phyloP scores from a whole-genome alignment of 1,140 invertebrate genomes.

The Pseudomyrmex cubaensis region DNA sequence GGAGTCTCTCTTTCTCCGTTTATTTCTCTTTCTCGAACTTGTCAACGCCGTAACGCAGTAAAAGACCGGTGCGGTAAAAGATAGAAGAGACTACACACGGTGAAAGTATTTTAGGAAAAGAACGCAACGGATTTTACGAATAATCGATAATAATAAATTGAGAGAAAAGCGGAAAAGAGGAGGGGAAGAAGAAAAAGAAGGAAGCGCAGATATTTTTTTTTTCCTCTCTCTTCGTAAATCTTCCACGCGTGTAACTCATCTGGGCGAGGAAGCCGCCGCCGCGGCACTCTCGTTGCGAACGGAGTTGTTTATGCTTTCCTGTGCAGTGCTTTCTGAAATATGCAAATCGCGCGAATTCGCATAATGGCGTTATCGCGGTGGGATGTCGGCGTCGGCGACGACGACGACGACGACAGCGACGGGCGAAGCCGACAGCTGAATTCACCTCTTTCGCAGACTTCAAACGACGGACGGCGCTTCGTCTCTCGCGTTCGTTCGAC shows the following conservation, averaged over 20 bases:
- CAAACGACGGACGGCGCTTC: conserved; percentile 55
- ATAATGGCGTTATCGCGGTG: conserved; percentile 82
- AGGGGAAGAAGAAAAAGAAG: not conserved
- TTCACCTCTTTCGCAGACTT: conserved; percentile 66
- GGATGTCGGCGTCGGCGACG: conserved; percentile 68
- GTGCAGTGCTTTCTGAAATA: conserved; percentile 82
- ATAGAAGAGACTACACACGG: not conserved
- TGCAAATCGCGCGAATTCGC: conserved; percentile 82
- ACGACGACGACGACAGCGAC: conserved; percentile 56
- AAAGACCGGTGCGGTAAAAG: conserved; percentile 44
- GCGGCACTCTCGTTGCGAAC: conserved; percentile 70
- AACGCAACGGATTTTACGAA: not conserved
- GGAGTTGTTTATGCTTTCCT: conserved; percentile 83
- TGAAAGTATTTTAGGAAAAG: conserved; percentile 34
- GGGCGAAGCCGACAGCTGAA: conserved; percentile 66
- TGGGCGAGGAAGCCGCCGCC: conserved; percentile 75
- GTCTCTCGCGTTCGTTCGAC: conserved; percentile 46
- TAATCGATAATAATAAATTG: not conserved
- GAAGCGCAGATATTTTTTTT: not conserved
- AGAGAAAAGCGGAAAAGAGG: conserved; percentile 11
- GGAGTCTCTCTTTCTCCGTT: not conserved
- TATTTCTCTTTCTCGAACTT: not conserved
- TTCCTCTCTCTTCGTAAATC: conserved; percentile 72
- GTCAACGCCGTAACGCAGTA: conserved; percentile 22
- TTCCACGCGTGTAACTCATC: conserved; percentile 80